Evolutionary conservation across 2,888 invertebrate species (phyloP).

Genomic region (Loripinus fragilis): DNA sequence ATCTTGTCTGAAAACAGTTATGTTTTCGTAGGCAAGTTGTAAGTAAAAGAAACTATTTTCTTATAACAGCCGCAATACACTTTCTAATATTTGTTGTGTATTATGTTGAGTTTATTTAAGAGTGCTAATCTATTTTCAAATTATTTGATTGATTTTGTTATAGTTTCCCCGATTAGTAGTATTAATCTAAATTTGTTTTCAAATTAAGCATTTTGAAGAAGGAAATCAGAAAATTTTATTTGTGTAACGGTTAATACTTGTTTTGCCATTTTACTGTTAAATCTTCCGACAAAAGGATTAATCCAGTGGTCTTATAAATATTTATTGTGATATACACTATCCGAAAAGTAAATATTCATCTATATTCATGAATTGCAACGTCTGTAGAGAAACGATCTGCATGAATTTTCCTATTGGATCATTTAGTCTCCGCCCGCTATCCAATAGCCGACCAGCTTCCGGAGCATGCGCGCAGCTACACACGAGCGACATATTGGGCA

Average conservation of each 20-base stretch:
- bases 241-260: constrained; percentile 13
- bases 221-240: constrained; percentile 11
- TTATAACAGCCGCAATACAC: constrained; percentile 41
- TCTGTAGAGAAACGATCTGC: not conserved
- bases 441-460: constrained; percentile 21
- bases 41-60: constrained; percentile 19
- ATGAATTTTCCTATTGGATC: constrained; percentile 31
- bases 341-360: not conserved
- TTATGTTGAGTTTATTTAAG: constrained; percentile 27
- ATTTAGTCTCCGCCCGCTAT: constrained; percentile 26
- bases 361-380: not conserved
- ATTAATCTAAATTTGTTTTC: constrained; percentile 17
- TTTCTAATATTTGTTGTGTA: constrained; percentile 53
- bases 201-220: constrained; percentile 14
- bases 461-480: constrained; percentile 32
- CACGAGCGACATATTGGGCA: constrained; percentile 7
- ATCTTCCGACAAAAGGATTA: not conserved
- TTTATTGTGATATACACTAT: constrained; percentile 14
- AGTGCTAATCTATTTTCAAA: constrained; percentile 51
- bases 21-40: not conserved
- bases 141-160: constrained; percentile 50
- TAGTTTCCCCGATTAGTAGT: constrained; percentile 34
- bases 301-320: not conserved
- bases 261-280: not conserved
- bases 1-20: not conserved